phyloP scores from a whole-genome alignment of 2,797 vertebrate species.

The Pygocentrus nattereri region DNA sequence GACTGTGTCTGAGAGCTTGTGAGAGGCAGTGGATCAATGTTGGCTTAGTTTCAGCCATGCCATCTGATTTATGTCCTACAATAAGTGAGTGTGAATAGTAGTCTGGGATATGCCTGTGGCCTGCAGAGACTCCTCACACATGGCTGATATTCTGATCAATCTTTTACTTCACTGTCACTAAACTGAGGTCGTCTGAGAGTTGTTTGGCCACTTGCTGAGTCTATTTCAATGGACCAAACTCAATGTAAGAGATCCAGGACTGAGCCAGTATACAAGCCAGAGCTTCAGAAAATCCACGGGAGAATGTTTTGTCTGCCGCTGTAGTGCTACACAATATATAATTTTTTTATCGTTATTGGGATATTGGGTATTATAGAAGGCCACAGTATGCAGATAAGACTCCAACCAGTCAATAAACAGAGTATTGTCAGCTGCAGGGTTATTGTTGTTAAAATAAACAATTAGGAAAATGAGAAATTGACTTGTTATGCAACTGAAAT shows the following conservation, averaged over 20 bases:
- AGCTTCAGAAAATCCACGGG: conserved; percentile 20
- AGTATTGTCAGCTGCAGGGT: too few relatives aligned
- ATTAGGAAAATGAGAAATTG: too few relatives aligned
- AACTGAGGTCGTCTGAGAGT: conserved; percentile 13
- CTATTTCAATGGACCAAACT: conserved; percentile 31
- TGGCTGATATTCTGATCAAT: conserved; percentile 34
- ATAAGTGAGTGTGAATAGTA: conserved; percentile 47
- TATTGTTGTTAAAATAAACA: too few relatives aligned
- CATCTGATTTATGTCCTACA: conserved; percentile 50
- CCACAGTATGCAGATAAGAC: too few relatives aligned
- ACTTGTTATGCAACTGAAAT: too few relatives aligned
- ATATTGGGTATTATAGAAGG: not conserved
- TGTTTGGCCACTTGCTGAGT: conserved; percentile 38
- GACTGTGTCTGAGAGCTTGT: conserved; percentile 31
- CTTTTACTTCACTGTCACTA: conserved; percentile 28
- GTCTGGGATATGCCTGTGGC: conserved; percentile 24
- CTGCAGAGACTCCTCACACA: conserved; percentile 25
- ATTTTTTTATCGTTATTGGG: not conserved
- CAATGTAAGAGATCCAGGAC: not conserved
- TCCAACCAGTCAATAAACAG: too few relatives aligned
- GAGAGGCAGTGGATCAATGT: conserved; percentile 48
- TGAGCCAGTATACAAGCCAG: not conserved
- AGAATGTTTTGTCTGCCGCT: conserved; percentile 22
- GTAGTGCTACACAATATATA: not conserved
- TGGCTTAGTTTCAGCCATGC: conserved; percentile 41